Percentiles rank a stretch among this genome's conserved stretches.
phyloP scores from a whole-genome alignment of 2,888 invertebrate genomes.

The Eupithecia abbreviata region DNA sequence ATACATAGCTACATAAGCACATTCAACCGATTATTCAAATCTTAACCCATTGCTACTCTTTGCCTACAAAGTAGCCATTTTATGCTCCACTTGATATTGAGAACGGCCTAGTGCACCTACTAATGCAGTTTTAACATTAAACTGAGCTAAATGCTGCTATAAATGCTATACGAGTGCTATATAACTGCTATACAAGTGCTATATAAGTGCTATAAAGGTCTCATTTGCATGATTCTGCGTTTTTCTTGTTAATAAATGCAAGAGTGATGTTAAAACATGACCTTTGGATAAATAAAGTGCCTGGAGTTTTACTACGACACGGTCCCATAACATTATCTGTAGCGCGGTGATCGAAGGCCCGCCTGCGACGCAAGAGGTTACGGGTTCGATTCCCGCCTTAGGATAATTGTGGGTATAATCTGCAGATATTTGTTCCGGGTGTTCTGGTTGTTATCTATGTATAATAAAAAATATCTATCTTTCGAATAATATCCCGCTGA shows the following conservation, averaged over 20 bases:
- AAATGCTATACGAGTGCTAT: background rate
- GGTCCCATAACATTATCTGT: background rate
- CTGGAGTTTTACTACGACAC: background rate
- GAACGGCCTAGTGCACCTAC: background rate
- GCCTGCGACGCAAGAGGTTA: too few relatives aligned
- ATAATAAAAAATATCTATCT: too few relatives aligned
- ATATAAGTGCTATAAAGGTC: background rate
- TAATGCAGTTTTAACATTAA: conserved; percentile 12
- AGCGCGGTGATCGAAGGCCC: too few relatives aligned
- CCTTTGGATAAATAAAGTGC: background rate
- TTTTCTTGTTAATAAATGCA: background rate
- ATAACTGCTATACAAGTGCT: background rate
- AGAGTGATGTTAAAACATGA: background rate
- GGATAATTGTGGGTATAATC: too few relatives aligned
- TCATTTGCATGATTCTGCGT: background rate
- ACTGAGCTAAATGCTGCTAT: background rate
- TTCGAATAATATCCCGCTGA: too few relatives aligned
- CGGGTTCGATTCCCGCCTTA: too few relatives aligned
- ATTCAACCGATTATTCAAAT: conserved; percentile 2
- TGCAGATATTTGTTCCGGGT: too few relatives aligned
- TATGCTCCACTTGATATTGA: conserved; percentile 10
- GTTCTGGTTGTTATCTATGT: too few relatives aligned
- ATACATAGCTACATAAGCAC: background rate
- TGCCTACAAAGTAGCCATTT: conserved; percentile 10
- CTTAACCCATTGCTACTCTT: background rate